Evolutionary conservation across 2,797 vertebrate species (phyloP).

Genomic region (Pangasius mekongensis): DNA sequence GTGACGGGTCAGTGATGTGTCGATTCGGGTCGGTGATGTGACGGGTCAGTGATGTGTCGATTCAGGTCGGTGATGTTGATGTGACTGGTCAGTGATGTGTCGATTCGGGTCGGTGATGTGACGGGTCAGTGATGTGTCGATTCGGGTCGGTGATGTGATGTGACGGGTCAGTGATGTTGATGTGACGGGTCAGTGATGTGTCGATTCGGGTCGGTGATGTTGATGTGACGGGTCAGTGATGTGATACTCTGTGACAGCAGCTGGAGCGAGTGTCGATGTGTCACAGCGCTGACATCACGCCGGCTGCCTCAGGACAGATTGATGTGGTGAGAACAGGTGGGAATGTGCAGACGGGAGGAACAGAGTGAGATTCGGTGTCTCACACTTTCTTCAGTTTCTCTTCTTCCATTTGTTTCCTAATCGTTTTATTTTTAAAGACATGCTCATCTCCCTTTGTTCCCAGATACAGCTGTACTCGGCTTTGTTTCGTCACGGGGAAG

Average conservation of each 20-base stretch:
- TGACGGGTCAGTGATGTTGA: no score
- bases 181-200: neutral
- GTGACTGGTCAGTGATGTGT: neutral
- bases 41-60: neutral
- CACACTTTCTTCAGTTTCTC: constrained; percentile 56
- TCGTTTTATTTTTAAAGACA: neutral
- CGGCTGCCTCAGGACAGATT: constrained; percentile 56
- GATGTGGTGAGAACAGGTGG: constrained; percentile 71
- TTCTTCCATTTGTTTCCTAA: constrained; percentile 12
- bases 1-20: neutral
- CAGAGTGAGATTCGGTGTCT: constrained; percentile 60
- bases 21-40: neutral
- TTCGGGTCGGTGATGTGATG: neutral
- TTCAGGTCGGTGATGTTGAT: neutral
- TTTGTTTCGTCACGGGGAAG: neutral
- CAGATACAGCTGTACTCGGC: neutral
- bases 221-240: neutral
- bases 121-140: neutral
- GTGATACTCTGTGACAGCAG: constrained; percentile 4
- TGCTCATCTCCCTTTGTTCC: constrained; percentile 5
- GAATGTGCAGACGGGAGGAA: constrained; percentile 64
- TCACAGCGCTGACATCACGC: constrained; percentile 59
- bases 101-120: neutral
- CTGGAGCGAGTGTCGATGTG: constrained; percentile 34
- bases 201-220: neutral